These are phyloP conservation scores for Rotaria magnacalcarata DNA, from an alignment of 2,888 invertebrate genomes.

Conservation along the genomic window DNA sequence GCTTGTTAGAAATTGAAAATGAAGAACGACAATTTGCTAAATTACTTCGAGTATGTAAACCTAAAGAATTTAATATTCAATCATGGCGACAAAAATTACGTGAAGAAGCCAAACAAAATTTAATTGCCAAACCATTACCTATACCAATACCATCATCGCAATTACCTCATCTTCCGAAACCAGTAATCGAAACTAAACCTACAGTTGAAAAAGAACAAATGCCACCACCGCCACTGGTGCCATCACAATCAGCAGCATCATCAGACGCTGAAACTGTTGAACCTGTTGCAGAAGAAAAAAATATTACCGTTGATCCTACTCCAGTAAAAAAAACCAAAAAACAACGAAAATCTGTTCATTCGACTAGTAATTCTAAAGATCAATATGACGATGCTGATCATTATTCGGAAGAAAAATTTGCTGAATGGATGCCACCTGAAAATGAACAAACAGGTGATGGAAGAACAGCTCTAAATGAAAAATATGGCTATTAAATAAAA, in stretches of 20 bases:
- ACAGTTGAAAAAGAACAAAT: neutral
- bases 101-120: conserved; percentile 27
- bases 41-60: conserved; percentile 41
- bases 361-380: neutral
- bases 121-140: neutral
- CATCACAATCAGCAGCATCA: neutral
- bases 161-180: neutral
- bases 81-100: conserved; percentile 38
- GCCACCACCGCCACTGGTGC: neutral
- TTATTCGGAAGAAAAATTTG: conserved; percentile 25
- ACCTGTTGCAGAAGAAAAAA: neutral
- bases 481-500: conserved; percentile 40
- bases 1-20: conserved; percentile 44
- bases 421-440: conserved; percentile 45
- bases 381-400: neutral
- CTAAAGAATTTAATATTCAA: conserved; percentile 33
- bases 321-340: neutral
- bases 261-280: neutral
- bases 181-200: conserved; percentile 6
- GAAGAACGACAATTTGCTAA: conserved; percentile 40
- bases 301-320: neutral
- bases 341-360: neutral
- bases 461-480: conserved; percentile 45
- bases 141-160: neutral
- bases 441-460: conserved; percentile 44